Evolutionary conservation across 92 coral and sea anemone genomes (phyloP).

Genomic region (Zoanthus gigantus): DNA sequence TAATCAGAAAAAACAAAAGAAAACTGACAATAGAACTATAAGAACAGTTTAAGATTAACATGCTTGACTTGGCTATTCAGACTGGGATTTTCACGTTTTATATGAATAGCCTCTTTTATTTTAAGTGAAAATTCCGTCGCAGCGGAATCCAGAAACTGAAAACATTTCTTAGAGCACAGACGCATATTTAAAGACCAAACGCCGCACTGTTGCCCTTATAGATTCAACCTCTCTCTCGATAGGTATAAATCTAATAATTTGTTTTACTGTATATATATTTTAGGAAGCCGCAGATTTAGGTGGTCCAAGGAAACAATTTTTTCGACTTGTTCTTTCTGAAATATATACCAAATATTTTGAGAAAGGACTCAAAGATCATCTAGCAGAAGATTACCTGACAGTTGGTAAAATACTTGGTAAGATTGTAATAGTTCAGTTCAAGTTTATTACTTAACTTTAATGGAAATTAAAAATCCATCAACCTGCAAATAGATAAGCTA

Average conservation of each 20-base stretch:
- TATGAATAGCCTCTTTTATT: too few species aligned
- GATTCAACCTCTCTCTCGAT: background rate
- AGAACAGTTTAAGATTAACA: too few species aligned
- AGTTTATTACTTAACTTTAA: background rate
- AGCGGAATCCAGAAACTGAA: too few species aligned
- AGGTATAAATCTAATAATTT: background rate
- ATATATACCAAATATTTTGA: conserved; percentile 63
- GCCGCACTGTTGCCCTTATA: background rate
- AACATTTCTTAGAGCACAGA: too few species aligned
- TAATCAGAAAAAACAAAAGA: too few species aligned
- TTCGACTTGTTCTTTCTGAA: conserved; percentile 48
- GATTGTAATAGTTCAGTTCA: background rate
- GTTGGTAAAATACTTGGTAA: conserved; percentile 66
- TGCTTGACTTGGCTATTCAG: too few species aligned
- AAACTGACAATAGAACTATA: too few species aligned
- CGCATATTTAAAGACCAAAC: background rate
- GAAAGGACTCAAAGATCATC: conserved; percentile 60
- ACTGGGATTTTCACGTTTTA: too few species aligned
- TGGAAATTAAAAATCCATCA: background rate
- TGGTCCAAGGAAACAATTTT: conserved; percentile 55
- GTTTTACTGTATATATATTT: conserved; percentile 21
- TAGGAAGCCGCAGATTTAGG: conserved; percentile 60
- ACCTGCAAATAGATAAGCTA: conserved; percentile 2
- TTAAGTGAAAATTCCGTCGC: too few species aligned
- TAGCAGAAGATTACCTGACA: conserved; percentile 62